These are phyloP conservation scores for Stenchaetothrips biformis DNA, from an alignment of 2,888 invertebrate genomes.

Conservation along the genomic window DNA sequence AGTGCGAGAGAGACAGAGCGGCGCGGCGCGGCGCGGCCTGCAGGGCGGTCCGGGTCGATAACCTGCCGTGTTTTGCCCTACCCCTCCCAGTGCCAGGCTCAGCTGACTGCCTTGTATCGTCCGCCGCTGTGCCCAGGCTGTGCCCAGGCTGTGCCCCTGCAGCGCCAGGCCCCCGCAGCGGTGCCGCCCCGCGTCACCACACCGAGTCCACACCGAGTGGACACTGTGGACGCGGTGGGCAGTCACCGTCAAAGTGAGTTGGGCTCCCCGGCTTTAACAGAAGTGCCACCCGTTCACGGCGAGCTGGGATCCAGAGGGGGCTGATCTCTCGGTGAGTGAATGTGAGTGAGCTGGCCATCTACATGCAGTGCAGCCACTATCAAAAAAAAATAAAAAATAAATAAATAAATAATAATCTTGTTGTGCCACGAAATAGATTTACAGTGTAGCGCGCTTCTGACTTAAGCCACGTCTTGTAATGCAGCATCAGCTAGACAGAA, in stretches of 20 bases:
- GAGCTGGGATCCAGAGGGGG: not conserved
- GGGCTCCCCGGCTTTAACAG: too few relatives aligned
- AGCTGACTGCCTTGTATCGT: too few relatives aligned
- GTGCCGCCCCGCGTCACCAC: not conserved
- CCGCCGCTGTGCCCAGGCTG: too few relatives aligned
- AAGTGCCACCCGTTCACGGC: too few relatives aligned
- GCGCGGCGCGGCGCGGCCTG: not conserved
- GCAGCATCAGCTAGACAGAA: too few relatives aligned
- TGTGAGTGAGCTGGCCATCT: not conserved
- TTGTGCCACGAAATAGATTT: not conserved
- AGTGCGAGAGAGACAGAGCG: not conserved
- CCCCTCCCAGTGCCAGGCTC: not conserved
- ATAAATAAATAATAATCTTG: too few relatives aligned
- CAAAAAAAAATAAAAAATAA: not conserved
- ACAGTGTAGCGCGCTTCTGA: not conserved
- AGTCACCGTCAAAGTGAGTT: too few relatives aligned
- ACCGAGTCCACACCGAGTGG: too few relatives aligned
- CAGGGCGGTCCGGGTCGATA: not conserved
- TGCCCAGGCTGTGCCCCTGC: too few relatives aligned
- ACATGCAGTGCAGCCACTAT: constrained; percentile 8
- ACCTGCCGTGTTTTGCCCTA: not conserved
- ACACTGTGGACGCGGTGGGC: too few relatives aligned
- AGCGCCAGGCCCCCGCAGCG: too few relatives aligned
- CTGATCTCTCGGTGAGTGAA: not conserved
- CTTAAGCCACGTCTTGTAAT: too few relatives aligned